Conservation (phyloP, 2,113 vertebrate species). For the Hystrix cristata region DNA sequence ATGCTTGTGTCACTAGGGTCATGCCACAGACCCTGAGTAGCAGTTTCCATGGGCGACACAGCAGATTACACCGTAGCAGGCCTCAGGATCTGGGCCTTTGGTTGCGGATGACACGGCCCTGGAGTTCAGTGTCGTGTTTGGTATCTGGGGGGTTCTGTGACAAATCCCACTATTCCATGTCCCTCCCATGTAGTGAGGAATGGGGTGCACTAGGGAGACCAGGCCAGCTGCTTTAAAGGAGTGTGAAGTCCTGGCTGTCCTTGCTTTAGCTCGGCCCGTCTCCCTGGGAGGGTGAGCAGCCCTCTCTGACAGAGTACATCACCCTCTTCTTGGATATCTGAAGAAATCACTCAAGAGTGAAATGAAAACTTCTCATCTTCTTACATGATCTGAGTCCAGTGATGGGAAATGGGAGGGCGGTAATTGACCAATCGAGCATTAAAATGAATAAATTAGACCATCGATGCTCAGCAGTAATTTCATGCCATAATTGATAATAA, state of each 20-base stretch:
- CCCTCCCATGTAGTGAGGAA: not conserved
- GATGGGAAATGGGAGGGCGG: not conserved
- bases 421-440: slow-evolving; percentile 17
- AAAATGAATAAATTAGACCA: slow-evolving; percentile 29
- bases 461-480: slow-evolving; percentile 25
- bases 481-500: slow-evolving; percentile 50
- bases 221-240: not conserved
- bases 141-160: not conserved
- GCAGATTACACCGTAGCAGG: accelerated
- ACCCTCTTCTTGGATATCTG: not conserved
- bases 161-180: accelerated
- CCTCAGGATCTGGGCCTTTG: not conserved
- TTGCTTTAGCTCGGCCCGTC: not conserved
- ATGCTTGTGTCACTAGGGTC: accelerated
- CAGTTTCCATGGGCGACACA: accelerated
- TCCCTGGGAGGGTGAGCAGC: not conserved
- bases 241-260: not conserved
- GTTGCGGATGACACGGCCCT: not conserved
- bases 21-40: not conserved
- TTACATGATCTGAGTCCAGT: not conserved
- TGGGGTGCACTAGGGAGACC: not conserved
- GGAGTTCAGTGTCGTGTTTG: not conserved
- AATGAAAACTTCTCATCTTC: not conserved
- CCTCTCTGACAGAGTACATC: not conserved
- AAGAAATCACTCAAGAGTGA: slow-evolving; percentile 45